Base-by-base conservation (phyloP, 2,797 vertebrate species). In the Crax fasciolata region DNA sequence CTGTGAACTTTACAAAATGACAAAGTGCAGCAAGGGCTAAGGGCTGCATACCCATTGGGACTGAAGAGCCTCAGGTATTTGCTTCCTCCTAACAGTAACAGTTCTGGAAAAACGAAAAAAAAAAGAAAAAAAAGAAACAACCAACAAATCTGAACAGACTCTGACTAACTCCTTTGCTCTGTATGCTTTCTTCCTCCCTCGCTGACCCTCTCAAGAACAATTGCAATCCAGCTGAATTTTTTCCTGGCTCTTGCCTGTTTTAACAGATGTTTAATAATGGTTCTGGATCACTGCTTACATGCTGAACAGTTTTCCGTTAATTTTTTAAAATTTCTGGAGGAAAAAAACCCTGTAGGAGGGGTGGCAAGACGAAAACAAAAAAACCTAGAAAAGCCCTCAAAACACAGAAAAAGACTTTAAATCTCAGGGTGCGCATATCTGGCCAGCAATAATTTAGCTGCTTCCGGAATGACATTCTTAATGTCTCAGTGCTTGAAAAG, bases 241-340 rank as follows among this genome's bases (percentile, higher is more conserved):
- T 96, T 93, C 66, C 92, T 94, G 92, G 93, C 90, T 85, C 59
- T 83, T 92, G 72, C 68, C 70, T 0, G 7, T 85, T 89, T 93
- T 85, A 93, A 70, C 89, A 95, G 93, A 93, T 96, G 93, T 94
- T 93, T 84, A 95, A 79, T 94, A 94, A 85, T 84, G 27, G 43
- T 75, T 95, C 89, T 85, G 84, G 75, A 78, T 87, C 84, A 62
- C 77, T 88, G 24, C 85, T 86, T 90, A 75, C 20, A 75, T 55
- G 43, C 75, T 84, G 81, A 85, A 78, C 6, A 51, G n/a, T 65
- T 83, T 89, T 94, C 46, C 71, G 35, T 61, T 89, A 80, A 80
- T 78, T 61, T 80, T 80, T 23, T 87, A 91, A 57, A 75, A 32
- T 1, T 38, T 75, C 32, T 75, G 82, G 27, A 46, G 51, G 32